Conservation (phyloP, 2,113 vertebrate species). For the Plecturocebus donacophilus region DNA sequence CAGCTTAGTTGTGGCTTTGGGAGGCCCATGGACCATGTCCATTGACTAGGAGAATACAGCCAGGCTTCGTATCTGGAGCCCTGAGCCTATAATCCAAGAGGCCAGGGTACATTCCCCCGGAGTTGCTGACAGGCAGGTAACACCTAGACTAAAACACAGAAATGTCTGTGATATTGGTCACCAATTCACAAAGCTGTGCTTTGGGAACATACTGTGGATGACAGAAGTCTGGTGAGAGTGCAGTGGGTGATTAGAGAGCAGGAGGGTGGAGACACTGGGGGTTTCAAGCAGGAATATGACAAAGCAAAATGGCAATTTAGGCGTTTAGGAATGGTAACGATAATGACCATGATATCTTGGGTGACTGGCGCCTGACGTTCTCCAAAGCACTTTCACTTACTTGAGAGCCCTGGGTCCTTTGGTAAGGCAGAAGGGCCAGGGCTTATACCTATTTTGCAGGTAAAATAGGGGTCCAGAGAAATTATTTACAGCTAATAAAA, state of each 20-base stretch:
- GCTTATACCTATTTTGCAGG: neutral
- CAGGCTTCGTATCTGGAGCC: neutral
- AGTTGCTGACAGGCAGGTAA: neutral
- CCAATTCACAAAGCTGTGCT: neutral
- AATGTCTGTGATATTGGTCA: neutral
- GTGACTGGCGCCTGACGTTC: neutral
- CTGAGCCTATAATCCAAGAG: neutral
- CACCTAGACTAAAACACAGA: neutral
- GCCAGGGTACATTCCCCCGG: neutral
- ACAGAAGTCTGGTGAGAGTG: no score
- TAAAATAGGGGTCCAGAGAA: neutral
- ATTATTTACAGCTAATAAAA: neutral
- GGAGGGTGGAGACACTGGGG: neutral
- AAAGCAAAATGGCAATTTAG: neutral
- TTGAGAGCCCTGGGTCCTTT: neutral
- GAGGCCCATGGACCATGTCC: neutral
- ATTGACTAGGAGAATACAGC: neutral
- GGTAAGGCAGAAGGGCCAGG: neutral
- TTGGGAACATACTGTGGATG: neutral
- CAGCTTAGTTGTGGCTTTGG: neutral
- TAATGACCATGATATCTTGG: neutral
- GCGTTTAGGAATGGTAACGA: neutral
- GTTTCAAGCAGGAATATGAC: neutral
- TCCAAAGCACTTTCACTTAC: neutral
- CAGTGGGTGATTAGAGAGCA: no score